phyloP scores from a whole-genome alignment of 2,888 invertebrate species.

The Cerastis rubricosa region DNA sequence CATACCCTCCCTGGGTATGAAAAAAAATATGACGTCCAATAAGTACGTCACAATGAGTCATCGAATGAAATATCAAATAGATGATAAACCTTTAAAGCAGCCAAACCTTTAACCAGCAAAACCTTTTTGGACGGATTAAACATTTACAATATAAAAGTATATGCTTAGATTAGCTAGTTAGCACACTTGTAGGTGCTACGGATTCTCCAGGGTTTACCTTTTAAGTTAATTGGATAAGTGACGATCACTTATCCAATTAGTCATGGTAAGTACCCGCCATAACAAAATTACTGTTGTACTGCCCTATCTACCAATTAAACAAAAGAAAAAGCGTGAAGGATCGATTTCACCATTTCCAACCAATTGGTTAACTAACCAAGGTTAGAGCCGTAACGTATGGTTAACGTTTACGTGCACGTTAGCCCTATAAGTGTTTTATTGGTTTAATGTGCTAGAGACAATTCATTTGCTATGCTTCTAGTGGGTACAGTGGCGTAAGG shows the following conservation, averaged over 20 bases:
- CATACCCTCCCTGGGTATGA: too few species aligned
- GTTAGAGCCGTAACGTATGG: conserved; percentile 20
- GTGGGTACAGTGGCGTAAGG: background rate
- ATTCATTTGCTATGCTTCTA: conserved; percentile 26
- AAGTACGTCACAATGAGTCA: too few species aligned
- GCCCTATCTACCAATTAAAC: conserved; percentile 51
- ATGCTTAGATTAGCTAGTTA: background rate
- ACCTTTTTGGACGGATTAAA: background rate
- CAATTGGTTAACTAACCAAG: conserved; percentile 17
- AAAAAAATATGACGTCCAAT: too few species aligned
- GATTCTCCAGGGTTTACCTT: background rate
- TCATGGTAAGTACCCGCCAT: background rate
- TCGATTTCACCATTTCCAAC: conserved; percentile 31
- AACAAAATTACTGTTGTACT: conserved; percentile 1
- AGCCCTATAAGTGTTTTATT: conserved; percentile 19
- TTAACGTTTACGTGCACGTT: background rate
- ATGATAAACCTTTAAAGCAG: too few species aligned
- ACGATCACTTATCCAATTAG: conserved; percentile 26
- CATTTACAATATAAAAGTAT: background rate
- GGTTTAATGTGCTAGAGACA: conserved; percentile 6
- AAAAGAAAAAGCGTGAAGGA: conserved; percentile 61
- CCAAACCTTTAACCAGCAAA: too few species aligned
- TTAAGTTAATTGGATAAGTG: background rate
- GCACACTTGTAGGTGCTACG: background rate
- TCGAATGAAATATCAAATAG: background rate